Conservation (phyloP, 2,797 vertebrate species). For the Buphagus erythrorhynchus region DNA sequence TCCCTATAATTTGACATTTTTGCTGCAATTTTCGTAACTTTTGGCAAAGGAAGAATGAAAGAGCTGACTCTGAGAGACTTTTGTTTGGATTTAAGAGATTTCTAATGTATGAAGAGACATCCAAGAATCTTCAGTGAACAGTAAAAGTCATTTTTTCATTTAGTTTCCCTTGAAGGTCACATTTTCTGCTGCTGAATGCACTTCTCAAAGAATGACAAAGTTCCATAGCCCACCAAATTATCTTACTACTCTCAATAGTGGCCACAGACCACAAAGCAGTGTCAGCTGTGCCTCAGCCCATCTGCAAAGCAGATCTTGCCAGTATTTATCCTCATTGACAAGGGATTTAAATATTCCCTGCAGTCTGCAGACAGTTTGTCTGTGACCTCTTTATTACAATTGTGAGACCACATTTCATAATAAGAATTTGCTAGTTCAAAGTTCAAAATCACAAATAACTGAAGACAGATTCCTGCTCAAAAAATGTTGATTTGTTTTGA, state of each 20-base stretch:
- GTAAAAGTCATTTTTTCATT: neutral
- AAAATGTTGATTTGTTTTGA: neutral
- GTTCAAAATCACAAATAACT: slow-evolving; percentile 10
- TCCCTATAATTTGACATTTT: neutral
- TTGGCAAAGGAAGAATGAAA: neutral
- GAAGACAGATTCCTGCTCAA: neutral
- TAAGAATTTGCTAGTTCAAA: neutral
- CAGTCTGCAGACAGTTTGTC: neutral
- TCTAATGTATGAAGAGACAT: neutral
- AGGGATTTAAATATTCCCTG: neutral
- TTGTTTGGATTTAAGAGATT: neutral
- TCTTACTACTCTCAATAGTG: neutral
- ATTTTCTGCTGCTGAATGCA: slow-evolving; percentile 3
- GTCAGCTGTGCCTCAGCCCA: neutral
- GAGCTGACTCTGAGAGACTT: neutral
- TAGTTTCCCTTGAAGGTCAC: neutral
- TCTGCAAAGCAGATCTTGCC: slow-evolving; percentile 6
- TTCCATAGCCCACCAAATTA: neutral
- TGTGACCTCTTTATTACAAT: neutral
- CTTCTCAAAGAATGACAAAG: neutral
- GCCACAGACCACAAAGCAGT: neutral
- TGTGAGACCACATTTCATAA: neutral
- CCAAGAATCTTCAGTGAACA: neutral
- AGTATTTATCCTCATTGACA: slow-evolving; percentile 15
- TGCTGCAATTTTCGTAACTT: neutral